Percentiles rank a stretch among this genome's conserved stretches.
Conservation (phyloP, 2,888 invertebrate genomes). For the Hirtodrosophila duncani region DNA sequence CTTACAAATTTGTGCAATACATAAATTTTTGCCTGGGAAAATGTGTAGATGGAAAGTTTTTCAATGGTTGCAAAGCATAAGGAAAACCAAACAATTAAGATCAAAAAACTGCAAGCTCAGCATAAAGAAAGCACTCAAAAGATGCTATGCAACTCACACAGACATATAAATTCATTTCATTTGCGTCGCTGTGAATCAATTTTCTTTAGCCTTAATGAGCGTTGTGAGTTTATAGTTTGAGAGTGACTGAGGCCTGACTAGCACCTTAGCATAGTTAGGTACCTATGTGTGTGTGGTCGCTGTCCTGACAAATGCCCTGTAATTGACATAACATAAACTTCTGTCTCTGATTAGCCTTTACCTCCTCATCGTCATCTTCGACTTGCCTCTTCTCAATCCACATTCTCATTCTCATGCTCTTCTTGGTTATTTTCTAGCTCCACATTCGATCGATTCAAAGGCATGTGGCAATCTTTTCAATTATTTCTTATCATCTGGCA, state of each 20-base stretch:
- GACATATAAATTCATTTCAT: not conserved
- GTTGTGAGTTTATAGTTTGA: conserved; percentile 34
- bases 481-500: conserved; percentile 67
- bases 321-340: no score
- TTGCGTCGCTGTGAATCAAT: not conserved
- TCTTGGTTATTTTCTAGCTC: conserved; percentile 1
- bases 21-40: conserved; percentile 46
- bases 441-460: conserved; percentile 57
- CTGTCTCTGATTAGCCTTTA: no score
- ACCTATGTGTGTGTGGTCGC: no score
- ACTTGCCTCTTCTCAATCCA: no score
- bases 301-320: no score
- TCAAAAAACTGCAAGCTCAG: conserved; percentile 54
- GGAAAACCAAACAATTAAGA: conserved; percentile 43
- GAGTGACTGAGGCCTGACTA: no score
- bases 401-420: no score
- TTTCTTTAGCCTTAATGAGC: conserved; percentile 41
- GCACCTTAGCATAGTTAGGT: no score
- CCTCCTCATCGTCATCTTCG: no score
- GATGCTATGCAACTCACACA: conserved; percentile 16
- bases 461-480: conserved; percentile 66
- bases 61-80: no score
- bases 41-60: conserved; percentile 49
- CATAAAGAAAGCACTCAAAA: conserved; percentile 31
- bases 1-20: conserved; percentile 22